Evolutionary conservation across 2,888 invertebrate genomes (phyloP).

Genomic region (Pinctada fucata): DNA sequence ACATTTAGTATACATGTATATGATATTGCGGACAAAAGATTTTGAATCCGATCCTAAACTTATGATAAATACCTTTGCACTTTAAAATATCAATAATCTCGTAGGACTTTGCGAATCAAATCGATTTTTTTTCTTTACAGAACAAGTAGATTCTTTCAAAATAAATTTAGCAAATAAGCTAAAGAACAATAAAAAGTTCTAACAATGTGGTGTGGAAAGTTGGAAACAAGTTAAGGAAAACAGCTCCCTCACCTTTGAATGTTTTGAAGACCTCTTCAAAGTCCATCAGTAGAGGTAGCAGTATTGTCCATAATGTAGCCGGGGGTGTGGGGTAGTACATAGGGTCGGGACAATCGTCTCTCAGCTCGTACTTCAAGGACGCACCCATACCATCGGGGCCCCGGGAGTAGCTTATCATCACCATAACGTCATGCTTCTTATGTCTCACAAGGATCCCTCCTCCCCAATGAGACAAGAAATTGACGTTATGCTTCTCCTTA

Average conservation of each 20-base stretch:
- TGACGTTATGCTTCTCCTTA: constrained; percentile 54
- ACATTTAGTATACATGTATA: no score
- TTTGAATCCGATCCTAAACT: no score
- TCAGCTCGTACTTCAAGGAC: constrained; percentile 56
- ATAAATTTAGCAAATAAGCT: no score
- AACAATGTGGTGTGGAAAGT: no score
- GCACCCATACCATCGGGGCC: constrained; percentile 45
- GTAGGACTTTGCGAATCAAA: no score
- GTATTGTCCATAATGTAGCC: constrained; percentile 67
- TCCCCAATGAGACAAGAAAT: constrained; percentile 68
- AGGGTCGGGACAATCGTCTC: constrained; percentile 57
- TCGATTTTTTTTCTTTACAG: no score
- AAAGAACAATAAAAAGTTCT: no score
- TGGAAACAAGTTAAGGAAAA: no score
- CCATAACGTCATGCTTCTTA: constrained; percentile 46
- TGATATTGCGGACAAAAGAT: no score
- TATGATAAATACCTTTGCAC: no score
- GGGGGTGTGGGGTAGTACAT: constrained; percentile 53
- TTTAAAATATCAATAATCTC: no score
- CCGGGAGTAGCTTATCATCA: constrained; percentile 34
- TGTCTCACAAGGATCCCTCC: constrained; percentile 67
- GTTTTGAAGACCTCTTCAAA: constrained; percentile 67
- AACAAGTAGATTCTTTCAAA: no score
- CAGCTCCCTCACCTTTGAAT: constrained; percentile 61
- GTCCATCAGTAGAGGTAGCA: constrained; percentile 69